A percentile compares a stretch with the other conserved stretches of the same genome.
phyloP scores from a whole-genome alignment of 2,113 vertebrate species.

The Hiodon alosoides region DNA sequence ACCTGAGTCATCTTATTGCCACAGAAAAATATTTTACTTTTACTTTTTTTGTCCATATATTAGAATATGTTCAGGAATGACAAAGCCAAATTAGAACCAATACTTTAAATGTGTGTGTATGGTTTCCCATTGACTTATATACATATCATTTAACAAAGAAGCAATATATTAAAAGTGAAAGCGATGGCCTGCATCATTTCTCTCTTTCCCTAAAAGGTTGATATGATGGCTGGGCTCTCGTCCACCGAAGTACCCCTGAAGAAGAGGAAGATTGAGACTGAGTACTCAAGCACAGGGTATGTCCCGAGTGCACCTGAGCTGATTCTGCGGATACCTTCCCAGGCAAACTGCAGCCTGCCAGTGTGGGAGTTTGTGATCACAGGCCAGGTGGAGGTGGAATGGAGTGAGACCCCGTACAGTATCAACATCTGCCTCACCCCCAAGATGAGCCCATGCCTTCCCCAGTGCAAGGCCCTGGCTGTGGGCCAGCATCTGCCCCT shows the following conservation, averaged over 20 bases:
- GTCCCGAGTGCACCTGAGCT: slow-evolving; percentile 20
- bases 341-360: slow-evolving; percentile 32
- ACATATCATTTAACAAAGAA: too few relatives aligned
- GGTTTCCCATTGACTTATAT: too few relatives aligned
- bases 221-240: not conserved
- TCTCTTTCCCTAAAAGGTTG: not conserved
- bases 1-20: too few relatives aligned
- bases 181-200: not conserved
- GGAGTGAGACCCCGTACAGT: slow-evolving; percentile 39
- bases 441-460: not conserved
- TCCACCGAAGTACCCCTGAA: not conserved
- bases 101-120: too few relatives aligned
- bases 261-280: slow-evolving; percentile 24
- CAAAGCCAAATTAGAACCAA: too few relatives aligned
- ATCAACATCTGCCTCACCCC: slow-evolving; percentile 27
- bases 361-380: slow-evolving; percentile 42
- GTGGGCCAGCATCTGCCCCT: slow-evolving; percentile 23
- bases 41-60: too few relatives aligned
- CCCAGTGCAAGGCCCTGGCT: slow-evolving; percentile 11
- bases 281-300: not conserved
- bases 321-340: slow-evolving; percentile 34
- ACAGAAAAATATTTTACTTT: too few relatives aligned
- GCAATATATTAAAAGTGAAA: too few relatives aligned
- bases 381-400: slow-evolving; percentile 27
- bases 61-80: too few relatives aligned